Evolutionary conservation across 2,888 invertebrate genomes (phyloP), one percentile per base, ranked within the genome.

Genomic region (Synanthedon andrenaeformis): DNA sequence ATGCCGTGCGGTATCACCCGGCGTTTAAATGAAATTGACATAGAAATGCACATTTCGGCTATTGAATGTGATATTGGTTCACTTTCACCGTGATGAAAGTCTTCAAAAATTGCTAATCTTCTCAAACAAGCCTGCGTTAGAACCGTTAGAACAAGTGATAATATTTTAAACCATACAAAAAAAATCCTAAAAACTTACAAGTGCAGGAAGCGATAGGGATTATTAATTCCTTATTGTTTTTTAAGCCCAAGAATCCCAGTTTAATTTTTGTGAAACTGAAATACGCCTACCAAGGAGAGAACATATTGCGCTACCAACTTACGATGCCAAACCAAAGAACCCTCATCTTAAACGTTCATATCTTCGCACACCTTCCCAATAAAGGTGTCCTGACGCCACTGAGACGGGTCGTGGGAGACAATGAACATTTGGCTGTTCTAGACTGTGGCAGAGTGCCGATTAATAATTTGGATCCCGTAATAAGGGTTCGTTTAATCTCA

Each of bases 401-500:
- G 49, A 69, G 81, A 41, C 73, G 82, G 12, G 67, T 67, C 12
- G 54, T 72, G 0, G 62, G 60, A 1, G 52, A 58, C 4, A 56
- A 63, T 0, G 70, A 77, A 1, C 81, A 76, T 62, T 64, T 86
- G 19, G 73, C 82, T 3, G 69, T 76, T 19, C 57, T 86, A 57
- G 76, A 86, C 55, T 86, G 87, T 64, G 87, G 88, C 42, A 74
- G 69, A 67, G 86, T 86, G 17, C 83, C 85, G 41, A 86, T 87
- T 12, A 87, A 87, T 60, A 87, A 87, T 62, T 70, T 87, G 58
- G 85, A 87, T 70, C 82, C 85, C 3, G 85, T 86, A 35, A 81
- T 86, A 60, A 70, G 87, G 66, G 88, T 86, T 62, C 68, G 74
- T 54, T n/a, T 23, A 13, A 12, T 14, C 45, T 45, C 45, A n/a